Conservation (phyloP, 2,888 invertebrate genomes). For the Ecliptopera silaceata region DNA sequence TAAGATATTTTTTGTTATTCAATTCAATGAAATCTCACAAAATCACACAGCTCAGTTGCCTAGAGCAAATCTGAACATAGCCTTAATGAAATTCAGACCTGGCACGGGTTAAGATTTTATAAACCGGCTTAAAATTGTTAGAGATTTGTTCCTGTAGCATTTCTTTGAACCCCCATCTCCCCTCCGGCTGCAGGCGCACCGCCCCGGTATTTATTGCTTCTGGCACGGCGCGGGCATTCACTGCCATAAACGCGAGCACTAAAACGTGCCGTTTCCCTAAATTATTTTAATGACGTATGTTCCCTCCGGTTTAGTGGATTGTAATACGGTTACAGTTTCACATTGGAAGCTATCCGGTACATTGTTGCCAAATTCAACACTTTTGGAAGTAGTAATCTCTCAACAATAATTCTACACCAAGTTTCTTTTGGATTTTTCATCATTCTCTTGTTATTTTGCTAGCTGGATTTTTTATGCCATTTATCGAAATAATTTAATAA, state of each 20-base stretch:
- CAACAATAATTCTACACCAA: too few species aligned
- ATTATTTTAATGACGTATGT: slow-evolving; percentile 75
- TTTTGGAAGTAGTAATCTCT: not conserved
- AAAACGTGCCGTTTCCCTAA: slow-evolving; percentile 73
- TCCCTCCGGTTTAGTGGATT: slow-evolving; percentile 60
- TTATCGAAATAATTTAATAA: not conserved
- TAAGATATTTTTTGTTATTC: not conserved
- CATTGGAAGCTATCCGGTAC: slow-evolving; percentile 47
- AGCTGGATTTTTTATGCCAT: not conserved
- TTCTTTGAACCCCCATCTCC: slow-evolving; percentile 4
- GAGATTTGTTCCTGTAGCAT: slow-evolving; percentile 8
- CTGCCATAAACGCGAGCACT: slow-evolving; percentile 69
- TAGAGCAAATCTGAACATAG: too few species aligned
- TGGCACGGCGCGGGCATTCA: slow-evolving; percentile 61
- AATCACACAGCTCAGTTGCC: too few species aligned
- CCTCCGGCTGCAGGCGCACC: slow-evolving; percentile 28
- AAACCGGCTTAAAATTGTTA: slow-evolving; percentile 8
- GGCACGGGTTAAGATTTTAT: not conserved
- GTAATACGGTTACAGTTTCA: slow-evolving; percentile 62
- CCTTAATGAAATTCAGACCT: not conserved
- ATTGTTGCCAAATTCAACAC: slow-evolving; percentile 53
- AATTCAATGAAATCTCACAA: too few species aligned
- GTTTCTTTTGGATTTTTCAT: not conserved
- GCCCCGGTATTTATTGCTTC: slow-evolving; percentile 70
- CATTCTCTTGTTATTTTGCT: not conserved